Percentiles rank a stretch among this genome's conserved stretches.
phyloP scores from a whole-genome alignment of 2,113 vertebrate genomes.

The Menura novaehollandiae region DNA sequence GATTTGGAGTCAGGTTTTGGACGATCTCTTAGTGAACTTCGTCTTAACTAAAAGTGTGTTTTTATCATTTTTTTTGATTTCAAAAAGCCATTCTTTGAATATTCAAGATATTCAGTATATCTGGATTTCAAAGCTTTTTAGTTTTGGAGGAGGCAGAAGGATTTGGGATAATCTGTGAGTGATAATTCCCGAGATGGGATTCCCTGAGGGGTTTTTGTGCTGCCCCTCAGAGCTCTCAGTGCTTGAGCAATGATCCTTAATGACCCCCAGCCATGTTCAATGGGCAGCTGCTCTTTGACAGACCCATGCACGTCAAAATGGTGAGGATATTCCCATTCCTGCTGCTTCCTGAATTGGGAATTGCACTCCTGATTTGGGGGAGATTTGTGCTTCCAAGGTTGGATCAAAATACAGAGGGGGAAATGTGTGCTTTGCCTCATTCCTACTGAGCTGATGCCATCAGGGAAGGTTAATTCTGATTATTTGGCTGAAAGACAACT shows the following conservation, averaged over 20 bases:
- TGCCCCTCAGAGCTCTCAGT: background rate
- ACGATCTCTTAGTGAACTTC: background rate
- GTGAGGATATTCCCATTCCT: conserved; percentile 67
- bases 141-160: background rate
- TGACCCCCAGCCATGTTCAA: conserved; percentile 89
- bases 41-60: background rate
- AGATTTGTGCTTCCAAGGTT: background rate
- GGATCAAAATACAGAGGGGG: background rate
- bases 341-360: background rate
- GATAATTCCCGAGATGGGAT: too few species aligned
- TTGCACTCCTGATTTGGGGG: fast-evolving
- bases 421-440: background rate
- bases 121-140: background rate
- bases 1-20: fast-evolving
- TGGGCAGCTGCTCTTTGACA: conserved; percentile 92
- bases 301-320: conserved; percentile 98
- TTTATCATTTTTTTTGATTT: fast-evolving
- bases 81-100: background rate
- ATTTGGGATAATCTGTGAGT: background rate
- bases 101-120: background rate
- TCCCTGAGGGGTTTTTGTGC: background rate
- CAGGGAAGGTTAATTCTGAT: background rate
- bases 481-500: background rate
- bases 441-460: background rate
- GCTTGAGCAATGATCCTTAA: conserved; percentile 71